Base-by-base conservation (phyloP, 2,797 vertebrate species). In the Gambusia yucatana region DNA sequence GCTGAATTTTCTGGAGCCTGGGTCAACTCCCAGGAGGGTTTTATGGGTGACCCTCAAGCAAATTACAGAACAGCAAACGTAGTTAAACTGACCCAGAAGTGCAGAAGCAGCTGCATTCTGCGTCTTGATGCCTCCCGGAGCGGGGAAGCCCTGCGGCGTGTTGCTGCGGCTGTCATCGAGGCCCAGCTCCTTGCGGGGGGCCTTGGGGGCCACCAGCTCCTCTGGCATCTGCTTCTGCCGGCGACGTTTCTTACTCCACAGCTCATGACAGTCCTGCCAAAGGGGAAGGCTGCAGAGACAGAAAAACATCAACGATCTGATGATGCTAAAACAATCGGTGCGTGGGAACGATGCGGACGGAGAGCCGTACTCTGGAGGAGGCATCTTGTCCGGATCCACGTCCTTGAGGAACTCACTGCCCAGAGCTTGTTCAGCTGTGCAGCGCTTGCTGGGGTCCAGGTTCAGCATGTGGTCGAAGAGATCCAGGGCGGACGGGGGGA, bases 221-320 rank as follows among this genome's bases (percentile, higher is more conserved):
- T 99, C 98, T 0, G 96, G 96, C 95, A 98, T 96, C 92, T 99
- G 98, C 93, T 99, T 99, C 95, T 99, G 98, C 30, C 98, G 94
- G 87, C 98, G 95, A 0, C 98, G 97, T 52, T 99, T 99, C 95
- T 99, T 99, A 93, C 98, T 99, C 98, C 98, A 99, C 81, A 99
- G 93, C 90, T 99, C 98, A 67, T 99, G 98, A 88, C 98, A 99
- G 94, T 99, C 98, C 94, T 99, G 98, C 98, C 98, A 99, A 84
- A 99, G 96, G 70, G 98, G 98, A 87, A 99, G 98, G 87, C 98
- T 99, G 85, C 0, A 75, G 44, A 73, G 43, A 82, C 0, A 3
- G 59, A 72, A 43, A 52, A 73, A 3, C 9, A 22, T 69, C 3
- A 36, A 14, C 5, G 4, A 39, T 1, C 1, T 6, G 30, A 67